Conservation (phyloP, 1,140 invertebrate species). For the Hesperophylax magnus region DNA sequence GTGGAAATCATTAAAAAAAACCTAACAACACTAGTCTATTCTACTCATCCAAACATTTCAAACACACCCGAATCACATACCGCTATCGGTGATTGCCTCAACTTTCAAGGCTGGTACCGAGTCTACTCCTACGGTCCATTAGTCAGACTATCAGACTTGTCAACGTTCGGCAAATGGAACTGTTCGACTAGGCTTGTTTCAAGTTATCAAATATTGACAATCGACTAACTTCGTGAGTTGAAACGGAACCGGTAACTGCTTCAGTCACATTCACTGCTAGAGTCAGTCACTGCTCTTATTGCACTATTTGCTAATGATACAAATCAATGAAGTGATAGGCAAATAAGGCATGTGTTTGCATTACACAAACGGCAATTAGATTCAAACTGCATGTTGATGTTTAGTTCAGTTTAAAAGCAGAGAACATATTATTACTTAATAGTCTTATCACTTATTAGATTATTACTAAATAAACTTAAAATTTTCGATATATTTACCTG, state of each 20-base stretch:
- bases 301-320: conserved; percentile 8
- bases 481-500: too few species aligned
- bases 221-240: background rate
- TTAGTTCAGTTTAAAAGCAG: background rate
- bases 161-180: conserved; percentile 4
- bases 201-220: conserved; percentile 22
- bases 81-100: background rate
- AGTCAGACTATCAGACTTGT: conserved; percentile 24
- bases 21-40: too few species aligned
- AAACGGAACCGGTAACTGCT: too few species aligned
- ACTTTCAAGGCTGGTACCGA: background rate
- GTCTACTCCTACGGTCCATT: conserved; percentile 5
- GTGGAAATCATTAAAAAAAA: too few species aligned
- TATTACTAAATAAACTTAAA: too few species aligned
- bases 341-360: conserved; percentile 16
- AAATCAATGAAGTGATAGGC: conserved; percentile 17
- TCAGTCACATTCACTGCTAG: too few species aligned
- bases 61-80: too few species aligned
- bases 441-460: too few species aligned
- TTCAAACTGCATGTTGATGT: background rate
- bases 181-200: conserved; percentile 8
- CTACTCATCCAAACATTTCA: too few species aligned
- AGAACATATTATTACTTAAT: too few species aligned
- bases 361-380: conserved; percentile 23
- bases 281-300: too few species aligned